phyloP scores from a whole-genome alignment of 2,888 invertebrate species.

The Ochropleura leucogaster region DNA sequence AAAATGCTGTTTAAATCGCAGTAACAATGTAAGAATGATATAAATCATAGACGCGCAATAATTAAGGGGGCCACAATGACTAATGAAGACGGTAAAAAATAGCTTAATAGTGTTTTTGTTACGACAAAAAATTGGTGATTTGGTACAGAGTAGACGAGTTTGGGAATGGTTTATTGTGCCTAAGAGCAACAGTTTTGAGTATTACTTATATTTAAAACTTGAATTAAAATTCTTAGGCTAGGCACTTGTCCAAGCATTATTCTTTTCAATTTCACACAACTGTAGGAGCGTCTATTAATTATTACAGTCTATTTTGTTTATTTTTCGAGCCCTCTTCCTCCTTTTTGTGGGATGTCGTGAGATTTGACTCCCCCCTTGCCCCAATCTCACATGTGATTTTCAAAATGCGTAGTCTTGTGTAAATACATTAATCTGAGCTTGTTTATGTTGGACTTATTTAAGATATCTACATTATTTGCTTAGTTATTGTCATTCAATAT shows the following conservation, averaged over 20 bases:
- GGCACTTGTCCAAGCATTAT: background rate
- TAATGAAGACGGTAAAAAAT: conserved; percentile 84
- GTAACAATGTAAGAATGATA: conserved; percentile 68
- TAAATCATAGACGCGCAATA: conserved; percentile 74
- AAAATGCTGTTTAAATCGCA: conserved; percentile 57
- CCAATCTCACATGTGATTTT: too few relatives aligned
- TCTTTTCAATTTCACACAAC: too few relatives aligned
- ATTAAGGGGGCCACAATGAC: conserved; percentile 82
- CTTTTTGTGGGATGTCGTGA: too few relatives aligned
- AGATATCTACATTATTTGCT: too few relatives aligned
- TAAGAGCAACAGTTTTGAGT: background rate
- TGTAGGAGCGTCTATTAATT: too few relatives aligned
- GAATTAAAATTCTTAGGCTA: background rate
- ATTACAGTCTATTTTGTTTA: too few relatives aligned
- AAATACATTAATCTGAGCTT: too few relatives aligned
- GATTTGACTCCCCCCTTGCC: too few relatives aligned
- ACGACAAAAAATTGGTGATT: conserved; percentile 53
- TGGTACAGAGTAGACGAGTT: conserved; percentile 40
- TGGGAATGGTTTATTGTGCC: conserved; percentile 30
- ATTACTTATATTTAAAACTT: background rate
- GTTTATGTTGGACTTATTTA: too few relatives aligned
- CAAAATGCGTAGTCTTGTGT: too few relatives aligned
- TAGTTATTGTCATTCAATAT: too few relatives aligned
- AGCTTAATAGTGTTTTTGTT: conserved; percentile 70
- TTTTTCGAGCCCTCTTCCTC: too few relatives aligned